Conservation (phyloP, 2,113 vertebrate genomes). For the Istiophorus platypterus region DNA sequence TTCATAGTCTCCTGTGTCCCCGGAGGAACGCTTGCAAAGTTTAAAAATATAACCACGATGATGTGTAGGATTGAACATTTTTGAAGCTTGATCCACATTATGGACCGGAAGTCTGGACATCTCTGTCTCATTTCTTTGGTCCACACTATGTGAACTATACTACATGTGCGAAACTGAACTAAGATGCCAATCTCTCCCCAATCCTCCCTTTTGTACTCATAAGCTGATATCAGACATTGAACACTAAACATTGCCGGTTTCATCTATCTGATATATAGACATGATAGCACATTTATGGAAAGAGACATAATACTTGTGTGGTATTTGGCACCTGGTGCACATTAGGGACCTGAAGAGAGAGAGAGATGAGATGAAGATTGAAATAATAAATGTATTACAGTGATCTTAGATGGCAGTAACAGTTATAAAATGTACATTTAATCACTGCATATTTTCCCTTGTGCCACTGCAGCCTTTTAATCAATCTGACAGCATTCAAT, state of each 20-base stretch:
- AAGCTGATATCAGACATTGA: too few species aligned
- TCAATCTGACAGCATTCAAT: background rate
- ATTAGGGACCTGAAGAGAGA: background rate
- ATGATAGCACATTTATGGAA: background rate
- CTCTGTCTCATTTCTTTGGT: background rate
- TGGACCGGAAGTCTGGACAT: too few species aligned
- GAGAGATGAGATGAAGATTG: background rate
- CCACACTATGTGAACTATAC: background rate
- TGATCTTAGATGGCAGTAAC: background rate
- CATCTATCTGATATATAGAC: too few species aligned
- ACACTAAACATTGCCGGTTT: too few species aligned
- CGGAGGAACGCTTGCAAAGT: background rate
- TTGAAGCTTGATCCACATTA: too few species aligned
- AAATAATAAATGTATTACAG: background rate
- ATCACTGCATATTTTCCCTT: background rate
- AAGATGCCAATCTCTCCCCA: background rate
- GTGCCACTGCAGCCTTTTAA: background rate
- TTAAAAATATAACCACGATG: background rate
- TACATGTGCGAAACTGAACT: background rate
- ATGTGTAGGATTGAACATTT: too few species aligned
- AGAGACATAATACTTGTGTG: slow-evolving; percentile 5
- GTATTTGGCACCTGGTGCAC: slow-evolving; percentile 3
- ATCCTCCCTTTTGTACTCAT: background rate
- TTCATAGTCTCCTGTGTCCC: background rate
- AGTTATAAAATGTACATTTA: background rate